Conservation (phyloP, 2,113 vertebrate species). For the Cyprinodon tularosa region DNA sequence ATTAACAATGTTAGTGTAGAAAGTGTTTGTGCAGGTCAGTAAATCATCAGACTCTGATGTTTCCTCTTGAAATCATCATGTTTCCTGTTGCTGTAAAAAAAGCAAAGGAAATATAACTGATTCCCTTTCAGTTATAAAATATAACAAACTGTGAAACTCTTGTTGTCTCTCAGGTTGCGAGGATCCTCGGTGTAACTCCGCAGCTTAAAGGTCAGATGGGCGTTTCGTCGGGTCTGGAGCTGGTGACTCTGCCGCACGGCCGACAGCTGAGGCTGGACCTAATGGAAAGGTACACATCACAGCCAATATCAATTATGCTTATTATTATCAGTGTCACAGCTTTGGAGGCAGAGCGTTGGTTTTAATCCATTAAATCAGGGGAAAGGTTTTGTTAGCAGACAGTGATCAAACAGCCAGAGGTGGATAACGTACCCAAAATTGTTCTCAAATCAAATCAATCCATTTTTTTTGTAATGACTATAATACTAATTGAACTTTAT, state of each 20-base stretch:
- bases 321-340: not conserved
- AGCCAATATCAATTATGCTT: not conserved
- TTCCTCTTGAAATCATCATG: no score
- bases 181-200: constrained; percentile 89
- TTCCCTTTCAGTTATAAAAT: not conserved
- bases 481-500: no score
- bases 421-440: no score
- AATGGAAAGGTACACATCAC: constrained; percentile 87
- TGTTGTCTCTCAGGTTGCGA: constrained; percentile 84
- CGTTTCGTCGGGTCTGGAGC: constrained; percentile 90
- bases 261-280: constrained; percentile 92
- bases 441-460: no score
- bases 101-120: not conserved
- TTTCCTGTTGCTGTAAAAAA: not conserved
- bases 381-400: no score
- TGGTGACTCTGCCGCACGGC: constrained; percentile 91
- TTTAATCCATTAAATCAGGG: not conserved
- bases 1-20: no score
- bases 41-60: no score
- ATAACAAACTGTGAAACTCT: not conserved
- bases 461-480: no score
- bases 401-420: no score
- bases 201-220: constrained; percentile 89
- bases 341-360: not conserved
- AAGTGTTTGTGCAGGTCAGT: no score